Evolutionary conservation across 1,140 invertebrate species (phyloP), one percentile per base, ranked within the genome.

Genomic region (Ostrea denselamellosa): DNA sequence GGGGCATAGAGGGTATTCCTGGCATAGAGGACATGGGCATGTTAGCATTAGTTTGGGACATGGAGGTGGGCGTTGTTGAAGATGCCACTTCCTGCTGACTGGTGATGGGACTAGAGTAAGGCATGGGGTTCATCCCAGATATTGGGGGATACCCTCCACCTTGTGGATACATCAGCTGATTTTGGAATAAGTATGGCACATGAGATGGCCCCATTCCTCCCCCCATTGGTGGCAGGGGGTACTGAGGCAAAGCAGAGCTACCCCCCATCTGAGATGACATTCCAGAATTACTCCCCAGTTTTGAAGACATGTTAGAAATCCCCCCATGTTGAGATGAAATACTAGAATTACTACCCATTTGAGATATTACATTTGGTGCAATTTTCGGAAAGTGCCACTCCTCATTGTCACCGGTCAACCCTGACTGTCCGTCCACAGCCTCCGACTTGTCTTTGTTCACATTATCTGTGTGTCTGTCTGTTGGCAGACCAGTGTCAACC

Each of bases 1-100:
- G 34, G 34, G 34, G 77, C 83, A 62, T 87, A 0, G 84, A 85
- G 7, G 86, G 58, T 85, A 89, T 89, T 8, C 62, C 62, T 44
- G 71, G 68, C 83, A 86, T 51, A 51, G 86, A 71, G 19, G 68
- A 22, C 44, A 87, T 22, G 85, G 62, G 28, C 56, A 65, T 28
- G 17, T 56, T 68, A 65, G 14, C n/a, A 34, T 62, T 68, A 10
- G 82, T 83, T 51, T 44, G 82, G 10, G 82, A 10, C 14, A 54
- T 5, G 10, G 82, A 83, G 8, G 82, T 19, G 44, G 82, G 51
- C 17, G 52, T n/a, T n/a, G 82, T 52, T 2, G 82, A 54, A 52
- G 52, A 52, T 0, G n/a, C 34, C 12, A n/a, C 10, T 12, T 83
- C 44, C 10, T 81, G 25, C 17, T 51, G 17, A 83, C 44, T 83